phyloP scores from a whole-genome alignment of 23 tunicate genomes.

The Trididemnum clinides region DNA sequence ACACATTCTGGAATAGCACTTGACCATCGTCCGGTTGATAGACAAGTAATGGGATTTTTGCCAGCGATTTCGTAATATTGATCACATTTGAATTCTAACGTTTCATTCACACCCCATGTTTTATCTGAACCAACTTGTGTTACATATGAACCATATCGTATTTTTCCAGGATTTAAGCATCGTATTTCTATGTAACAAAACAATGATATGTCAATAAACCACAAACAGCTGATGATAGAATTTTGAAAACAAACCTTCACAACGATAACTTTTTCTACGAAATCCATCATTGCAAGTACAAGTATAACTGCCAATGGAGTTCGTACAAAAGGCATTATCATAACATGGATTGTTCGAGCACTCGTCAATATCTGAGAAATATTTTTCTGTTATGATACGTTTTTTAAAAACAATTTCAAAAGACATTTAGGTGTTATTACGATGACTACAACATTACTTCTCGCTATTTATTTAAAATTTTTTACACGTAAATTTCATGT shows the following conservation, averaged over 20 bases:
- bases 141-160: neutral
- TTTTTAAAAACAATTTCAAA: no score
- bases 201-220: neutral
- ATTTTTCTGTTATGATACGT: no score
- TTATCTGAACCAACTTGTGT: neutral
- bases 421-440: no score
- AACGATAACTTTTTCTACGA: neutral
- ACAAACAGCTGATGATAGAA: neutral
- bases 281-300: conserved; percentile 64
- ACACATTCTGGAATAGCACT: conserved; percentile 34
- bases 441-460: no score
- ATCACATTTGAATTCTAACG: neutral
- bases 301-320: conserved; percentile 33
- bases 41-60: conserved; percentile 20
- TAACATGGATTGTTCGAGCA: conserved; percentile 35
- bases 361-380: conserved; percentile 68
- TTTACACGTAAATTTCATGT: no score
- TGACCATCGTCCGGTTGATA: conserved; percentile 43
- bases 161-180: neutral
- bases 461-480: no score
- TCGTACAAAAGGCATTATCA: conserved; percentile 39
- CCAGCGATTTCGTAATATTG: conserved; percentile 27
- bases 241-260: neutral
- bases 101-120: neutral
- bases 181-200: conserved; percentile 10